phyloP scores from a whole-genome alignment of 2,888 invertebrate genomes.

The Drosophila atroscutellata region DNA sequence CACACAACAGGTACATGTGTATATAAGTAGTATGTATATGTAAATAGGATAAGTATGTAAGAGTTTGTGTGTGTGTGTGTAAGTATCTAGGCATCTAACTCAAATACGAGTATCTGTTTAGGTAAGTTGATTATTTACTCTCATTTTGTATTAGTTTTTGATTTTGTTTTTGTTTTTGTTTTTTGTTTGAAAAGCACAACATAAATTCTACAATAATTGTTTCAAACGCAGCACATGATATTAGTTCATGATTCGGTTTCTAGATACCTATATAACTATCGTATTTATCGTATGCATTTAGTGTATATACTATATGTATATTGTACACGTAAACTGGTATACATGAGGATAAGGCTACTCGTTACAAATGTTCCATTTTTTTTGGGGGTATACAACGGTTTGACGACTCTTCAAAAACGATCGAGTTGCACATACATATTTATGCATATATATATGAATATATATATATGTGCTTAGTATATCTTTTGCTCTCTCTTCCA shows the following conservation, averaged over 20 bases:
- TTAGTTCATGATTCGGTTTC: slow-evolving; percentile 33
- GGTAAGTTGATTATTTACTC: slow-evolving; percentile 14
- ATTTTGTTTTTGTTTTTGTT: slow-evolving; percentile 15
- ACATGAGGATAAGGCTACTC: slow-evolving; percentile 85
- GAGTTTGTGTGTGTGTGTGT: slow-evolving; percentile 22
- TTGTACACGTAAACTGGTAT: slow-evolving; percentile 84
- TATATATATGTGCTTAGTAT: slow-evolving; percentile 22
- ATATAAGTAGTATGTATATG: slow-evolving; percentile 29
- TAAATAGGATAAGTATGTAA: slow-evolving; percentile 37
- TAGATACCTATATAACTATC: slow-evolving; percentile 51
- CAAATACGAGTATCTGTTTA: slow-evolving; percentile 22
- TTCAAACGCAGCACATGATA: slow-evolving; percentile 49
- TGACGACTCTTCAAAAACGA: slow-evolving; percentile 30
- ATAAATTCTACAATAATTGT: slow-evolving; percentile 64
- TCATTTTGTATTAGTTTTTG: background rate
- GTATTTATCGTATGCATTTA: slow-evolving; percentile 54
- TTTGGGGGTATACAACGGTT: slow-evolving; percentile 73
- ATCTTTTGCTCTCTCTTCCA: slow-evolving; percentile 31
- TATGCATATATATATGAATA: slow-evolving; percentile 23
- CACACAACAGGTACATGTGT: slow-evolving; percentile 75
- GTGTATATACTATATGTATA: slow-evolving; percentile 36
- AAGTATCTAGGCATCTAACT: slow-evolving; percentile 16
- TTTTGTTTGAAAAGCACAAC: slow-evolving; percentile 65
- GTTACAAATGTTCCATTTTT: slow-evolving; percentile 79
- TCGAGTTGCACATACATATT: slow-evolving; percentile 24